These are phyloP conservation scores for Champsocephalus gunnari DNA, from an alignment of 2,797 vertebrate species.

Conservation along the genomic window DNA sequence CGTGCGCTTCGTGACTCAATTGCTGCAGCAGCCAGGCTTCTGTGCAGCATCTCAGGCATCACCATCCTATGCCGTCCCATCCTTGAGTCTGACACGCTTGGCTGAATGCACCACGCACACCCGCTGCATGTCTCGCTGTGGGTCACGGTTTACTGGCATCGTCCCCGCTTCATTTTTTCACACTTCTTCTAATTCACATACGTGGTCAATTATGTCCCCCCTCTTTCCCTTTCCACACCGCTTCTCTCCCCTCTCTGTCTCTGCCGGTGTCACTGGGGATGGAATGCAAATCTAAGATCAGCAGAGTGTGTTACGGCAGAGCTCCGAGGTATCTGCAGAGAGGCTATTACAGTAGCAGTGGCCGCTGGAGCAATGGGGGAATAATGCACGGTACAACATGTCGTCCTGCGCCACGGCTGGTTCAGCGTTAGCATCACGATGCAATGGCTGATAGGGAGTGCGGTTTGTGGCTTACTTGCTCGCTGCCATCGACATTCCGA, in stretches of 20 bases:
- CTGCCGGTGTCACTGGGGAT: conserved; percentile 37
- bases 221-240: background rate
- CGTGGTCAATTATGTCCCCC: background rate
- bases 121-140: conserved; percentile 34
- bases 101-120: conserved; percentile 43
- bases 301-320: conserved; percentile 64
- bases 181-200: conserved; percentile 13
- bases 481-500: conserved; percentile 51
- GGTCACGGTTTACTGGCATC: conserved; percentile 8
- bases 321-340: conserved; percentile 62
- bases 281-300: conserved; percentile 60
- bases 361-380: conserved; percentile 50
- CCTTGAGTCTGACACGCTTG: conserved; percentile 23
- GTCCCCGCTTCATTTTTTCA: background rate
- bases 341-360: conserved; percentile 59
- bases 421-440: conserved; percentile 59
- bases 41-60: conserved; percentile 40
- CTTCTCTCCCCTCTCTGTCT: conserved; percentile 10
- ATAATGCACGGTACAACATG: conserved; percentile 59
- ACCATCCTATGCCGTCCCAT: conserved; percentile 15
- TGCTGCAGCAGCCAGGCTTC: conserved; percentile 40
- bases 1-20: conserved; percentile 42
- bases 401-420: conserved; percentile 61
- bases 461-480: conserved; percentile 30
- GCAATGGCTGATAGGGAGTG: conserved; percentile 46